Percentiles rank a stretch among this genome's conserved stretches.
phyloP scores from a whole-genome alignment of 2,888 invertebrate species.

The Dolichomitus sp. region DNA sequence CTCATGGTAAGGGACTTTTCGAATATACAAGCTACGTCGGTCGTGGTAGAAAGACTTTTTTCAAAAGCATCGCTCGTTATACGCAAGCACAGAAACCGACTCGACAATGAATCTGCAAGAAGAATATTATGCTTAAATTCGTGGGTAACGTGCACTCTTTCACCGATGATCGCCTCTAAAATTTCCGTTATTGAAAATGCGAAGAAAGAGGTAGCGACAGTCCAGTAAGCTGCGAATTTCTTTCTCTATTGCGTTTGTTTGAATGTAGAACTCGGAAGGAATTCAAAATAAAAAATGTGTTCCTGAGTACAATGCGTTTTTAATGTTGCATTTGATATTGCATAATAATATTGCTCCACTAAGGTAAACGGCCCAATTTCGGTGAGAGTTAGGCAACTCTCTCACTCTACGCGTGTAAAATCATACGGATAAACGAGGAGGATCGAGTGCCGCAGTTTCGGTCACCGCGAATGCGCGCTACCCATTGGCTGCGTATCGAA shows the following conservation, averaged over 20 bases:
- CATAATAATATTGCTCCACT: too few relatives aligned
- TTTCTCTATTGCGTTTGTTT: not conserved
- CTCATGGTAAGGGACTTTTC: not conserved
- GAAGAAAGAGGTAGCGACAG: not conserved
- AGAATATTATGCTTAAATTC: not conserved
- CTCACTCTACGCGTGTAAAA: too few relatives aligned
- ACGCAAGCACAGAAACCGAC: not conserved
- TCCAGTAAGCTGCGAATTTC: not conserved
- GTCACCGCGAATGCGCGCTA: too few relatives aligned
- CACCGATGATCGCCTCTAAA: not conserved
- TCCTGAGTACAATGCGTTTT: not conserved
- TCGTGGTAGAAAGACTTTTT: not conserved
- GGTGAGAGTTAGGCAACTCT: too few relatives aligned
- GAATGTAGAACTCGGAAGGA: not conserved
- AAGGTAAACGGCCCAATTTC: too few relatives aligned
- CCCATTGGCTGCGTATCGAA: too few relatives aligned
- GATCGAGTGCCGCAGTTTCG: too few relatives aligned
- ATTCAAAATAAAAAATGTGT: not conserved
- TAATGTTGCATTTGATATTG: too few relatives aligned
- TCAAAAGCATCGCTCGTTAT: too few relatives aligned
- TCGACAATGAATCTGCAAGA: not conserved
- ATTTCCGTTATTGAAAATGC: not conserved
- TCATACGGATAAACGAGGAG: too few relatives aligned
- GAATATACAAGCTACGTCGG: not conserved
- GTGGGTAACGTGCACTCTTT: not conserved